Base-by-base conservation (phyloP, 2,888 invertebrate genomes). In the Acleris literana region DNA sequence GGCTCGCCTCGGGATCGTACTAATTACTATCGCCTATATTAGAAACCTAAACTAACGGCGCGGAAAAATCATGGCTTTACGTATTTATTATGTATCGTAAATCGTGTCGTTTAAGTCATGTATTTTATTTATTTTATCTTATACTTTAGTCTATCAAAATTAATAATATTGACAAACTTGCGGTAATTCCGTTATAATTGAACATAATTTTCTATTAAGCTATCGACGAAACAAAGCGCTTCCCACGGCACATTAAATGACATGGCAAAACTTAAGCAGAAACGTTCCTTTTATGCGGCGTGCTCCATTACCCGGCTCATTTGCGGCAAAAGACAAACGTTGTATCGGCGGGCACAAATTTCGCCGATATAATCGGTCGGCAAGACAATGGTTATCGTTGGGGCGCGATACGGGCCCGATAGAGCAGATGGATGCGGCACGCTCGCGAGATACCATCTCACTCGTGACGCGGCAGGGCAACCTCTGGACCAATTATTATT, bases 261-360 rank as follows among this genome's bases (percentile, higher is more conserved):
- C 91, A 85, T 81, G 84, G 84, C 91, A 86, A 84, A 88, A 88
- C 79, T 86, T 83, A 81, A 82, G 84, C 81, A 75, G 80, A 84
- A 84, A 80, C 80, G 77, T 81, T 84, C 87, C 88, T 90, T 90
- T 88, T 88, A 89, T 84, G 86, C 80, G 76, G 81, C 77, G 78
- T 80, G 78, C 77, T 72, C 85, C 81, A 88, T 87, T 86, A 88
- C 81, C 82, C 83, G 85, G 85, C 86, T 91, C 91, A 91, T 92
- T 92, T 90, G 92, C 88, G 90, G 91, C 85, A 82, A 81, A 85
- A 90, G 87, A 90, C 91, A 89, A 90, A 90, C 90, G 89, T 79
- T 73, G 78, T 79, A 85, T 87, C 81, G 81, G 82, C 82, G 85
- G 87, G 85, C 88, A 88, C 88, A 88, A 90, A 89, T 89, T 89